Conservation (phyloP, 2,797 vertebrate species). For the Amazona ochrocephala region DNA sequence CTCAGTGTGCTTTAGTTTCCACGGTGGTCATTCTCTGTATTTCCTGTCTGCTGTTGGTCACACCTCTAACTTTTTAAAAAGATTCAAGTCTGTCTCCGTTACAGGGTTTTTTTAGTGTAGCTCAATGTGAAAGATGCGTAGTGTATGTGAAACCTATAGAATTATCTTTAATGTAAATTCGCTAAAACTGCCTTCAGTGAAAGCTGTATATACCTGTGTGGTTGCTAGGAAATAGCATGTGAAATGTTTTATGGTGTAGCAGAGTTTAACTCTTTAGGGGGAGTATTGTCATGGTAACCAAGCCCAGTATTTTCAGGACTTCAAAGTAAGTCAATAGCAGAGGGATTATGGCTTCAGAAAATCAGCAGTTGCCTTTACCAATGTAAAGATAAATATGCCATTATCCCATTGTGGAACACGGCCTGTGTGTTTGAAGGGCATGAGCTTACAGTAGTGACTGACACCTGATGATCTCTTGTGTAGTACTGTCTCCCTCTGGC, state of each 20-base stretch:
- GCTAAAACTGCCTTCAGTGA: background rate
- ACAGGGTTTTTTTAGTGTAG: background rate
- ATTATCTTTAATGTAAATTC: slow-evolving; percentile 2
- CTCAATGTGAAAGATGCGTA: background rate
- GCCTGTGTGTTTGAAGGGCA: background rate
- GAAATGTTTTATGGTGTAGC: slow-evolving; percentile 39
- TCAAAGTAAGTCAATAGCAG: slow-evolving; percentile 23
- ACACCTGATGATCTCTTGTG: background rate
- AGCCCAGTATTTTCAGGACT: slow-evolving; percentile 54
- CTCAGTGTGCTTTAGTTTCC: background rate
- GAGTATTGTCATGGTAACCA: slow-evolving; percentile 60
- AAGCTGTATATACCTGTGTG: background rate
- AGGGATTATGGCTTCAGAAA: background rate
- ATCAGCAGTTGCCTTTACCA: background rate
- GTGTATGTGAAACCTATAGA: background rate
- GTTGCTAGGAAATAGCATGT: slow-evolving; percentile 71
- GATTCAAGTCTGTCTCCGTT: background rate
- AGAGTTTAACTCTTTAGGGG: slow-evolving; percentile 44
- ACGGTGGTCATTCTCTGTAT: background rate
- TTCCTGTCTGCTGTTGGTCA: background rate
- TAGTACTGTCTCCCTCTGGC: background rate
- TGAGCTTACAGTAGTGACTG: background rate
- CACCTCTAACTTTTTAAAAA: background rate
- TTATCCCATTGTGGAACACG: background rate
- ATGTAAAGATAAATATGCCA: background rate